Conservation (phyloP, 2,888 invertebrate species). For the Lasioglossum pauxillum region DNA sequence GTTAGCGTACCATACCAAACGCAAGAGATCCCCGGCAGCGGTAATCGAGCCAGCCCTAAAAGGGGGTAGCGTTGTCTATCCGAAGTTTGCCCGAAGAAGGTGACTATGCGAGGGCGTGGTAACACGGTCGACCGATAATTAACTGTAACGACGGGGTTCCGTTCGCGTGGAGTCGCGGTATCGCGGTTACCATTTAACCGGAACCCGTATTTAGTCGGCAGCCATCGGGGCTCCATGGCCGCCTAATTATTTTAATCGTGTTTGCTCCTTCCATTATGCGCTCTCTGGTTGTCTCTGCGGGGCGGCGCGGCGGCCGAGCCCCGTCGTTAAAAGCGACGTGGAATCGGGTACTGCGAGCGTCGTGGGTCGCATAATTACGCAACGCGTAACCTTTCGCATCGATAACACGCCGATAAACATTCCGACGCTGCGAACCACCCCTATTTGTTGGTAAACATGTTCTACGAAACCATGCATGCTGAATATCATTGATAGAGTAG, state of each 20-base stretch:
- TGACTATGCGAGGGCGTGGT: too few species aligned
- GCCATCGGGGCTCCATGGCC: constrained; percentile 13
- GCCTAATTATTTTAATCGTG: constrained; percentile 61
- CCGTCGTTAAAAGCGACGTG: constrained; percentile 38
- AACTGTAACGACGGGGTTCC: not conserved
- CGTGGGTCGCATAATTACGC: not conserved
- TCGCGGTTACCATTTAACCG: constrained; percentile 22
- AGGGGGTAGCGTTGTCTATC: not conserved
- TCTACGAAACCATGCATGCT: too few species aligned
- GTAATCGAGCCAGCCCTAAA: not conserved
- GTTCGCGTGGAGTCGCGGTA: not conserved
- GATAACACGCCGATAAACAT: not conserved
- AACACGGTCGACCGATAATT: constrained; percentile 14
- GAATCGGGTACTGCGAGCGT: not conserved
- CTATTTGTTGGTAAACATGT: too few species aligned
- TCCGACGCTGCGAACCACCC: not conserved
- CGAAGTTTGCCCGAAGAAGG: not conserved
- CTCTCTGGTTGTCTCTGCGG: constrained; percentile 11
- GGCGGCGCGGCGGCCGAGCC: not conserved
- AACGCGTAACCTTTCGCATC: not conserved
- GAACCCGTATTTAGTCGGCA: constrained; percentile 37
- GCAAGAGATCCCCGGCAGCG: not conserved
- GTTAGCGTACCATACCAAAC: not conserved
- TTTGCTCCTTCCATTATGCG: constrained; percentile 50
- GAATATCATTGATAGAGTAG: too few species aligned